phyloP scores from a whole-genome alignment of 2,113 vertebrate species.

The Alectura lathami region DNA sequence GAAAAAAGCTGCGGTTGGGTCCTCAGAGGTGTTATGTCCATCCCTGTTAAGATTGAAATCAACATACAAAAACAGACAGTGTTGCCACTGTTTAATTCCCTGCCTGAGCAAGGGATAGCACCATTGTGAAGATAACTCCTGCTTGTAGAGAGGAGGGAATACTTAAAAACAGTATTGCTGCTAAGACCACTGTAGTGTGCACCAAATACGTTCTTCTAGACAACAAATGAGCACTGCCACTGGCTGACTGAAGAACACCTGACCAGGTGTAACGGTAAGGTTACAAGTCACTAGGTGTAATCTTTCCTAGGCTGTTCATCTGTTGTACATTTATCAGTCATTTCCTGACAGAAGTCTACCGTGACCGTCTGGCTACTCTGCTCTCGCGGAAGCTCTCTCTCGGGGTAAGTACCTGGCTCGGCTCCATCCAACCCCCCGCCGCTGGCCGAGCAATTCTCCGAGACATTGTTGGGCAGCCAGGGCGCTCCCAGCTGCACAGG shows the following conservation, averaged over 20 bases:
- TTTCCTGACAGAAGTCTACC: constrained; percentile 99
- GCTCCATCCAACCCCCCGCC: constrained; percentile 73
- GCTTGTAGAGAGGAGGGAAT: constrained; percentile 80
- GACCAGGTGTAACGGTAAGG: constrained; percentile 75
- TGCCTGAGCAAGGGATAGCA: constrained; percentile 86
- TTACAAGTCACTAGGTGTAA: constrained; percentile 81
- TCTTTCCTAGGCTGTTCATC: constrained; percentile 98
- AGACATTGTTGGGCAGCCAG: constrained; percentile 75
- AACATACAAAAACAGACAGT: constrained; percentile 86
- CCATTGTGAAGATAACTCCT: constrained; percentile 85
- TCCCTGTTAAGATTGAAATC: constrained; percentile 88
- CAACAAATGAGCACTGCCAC: constrained; percentile 85
- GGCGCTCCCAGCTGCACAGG: constrained; percentile 72
- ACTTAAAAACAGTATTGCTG: constrained; percentile 86
- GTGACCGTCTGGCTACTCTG: constrained; percentile 94
- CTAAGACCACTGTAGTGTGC: constrained; percentile 89
- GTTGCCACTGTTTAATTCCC: constrained; percentile 82
- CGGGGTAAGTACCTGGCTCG: constrained; percentile 79
- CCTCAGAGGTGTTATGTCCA: constrained; percentile 91
- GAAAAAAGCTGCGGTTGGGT: constrained; percentile 90
- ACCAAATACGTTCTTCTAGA: constrained; percentile 82
- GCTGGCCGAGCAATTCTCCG: constrained; percentile 77
- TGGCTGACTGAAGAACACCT: constrained; percentile 83
- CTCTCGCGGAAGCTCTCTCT: constrained; percentile 82
- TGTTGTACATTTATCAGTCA: constrained; percentile 99